Evolutionary conservation across 2,888 invertebrate species (phyloP).

Genomic region (Protula sp.): DNA sequence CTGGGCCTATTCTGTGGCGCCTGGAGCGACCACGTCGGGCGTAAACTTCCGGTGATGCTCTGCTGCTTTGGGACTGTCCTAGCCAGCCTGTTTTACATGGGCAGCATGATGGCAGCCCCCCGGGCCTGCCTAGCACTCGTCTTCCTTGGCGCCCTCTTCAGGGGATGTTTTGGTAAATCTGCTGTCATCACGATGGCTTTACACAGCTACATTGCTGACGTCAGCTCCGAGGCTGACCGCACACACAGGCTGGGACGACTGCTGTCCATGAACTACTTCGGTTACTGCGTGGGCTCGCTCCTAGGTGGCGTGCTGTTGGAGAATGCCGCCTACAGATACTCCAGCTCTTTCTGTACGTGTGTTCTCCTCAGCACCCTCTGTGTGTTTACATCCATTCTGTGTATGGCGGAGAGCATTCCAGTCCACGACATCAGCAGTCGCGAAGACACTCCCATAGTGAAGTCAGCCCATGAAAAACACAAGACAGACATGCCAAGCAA

Average conservation of each 20-base stretch:
- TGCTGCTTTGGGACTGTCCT: slow-evolving; percentile 46
- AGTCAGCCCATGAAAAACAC: no score
- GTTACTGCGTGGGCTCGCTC: slow-evolving; percentile 46
- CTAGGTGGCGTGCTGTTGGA: slow-evolving; percentile 35
- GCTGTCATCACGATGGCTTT: slow-evolving; percentile 53
- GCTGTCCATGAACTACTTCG: slow-evolving; percentile 51
- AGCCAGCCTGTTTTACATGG: slow-evolving; percentile 42
- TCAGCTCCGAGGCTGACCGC: slow-evolving; percentile 37
- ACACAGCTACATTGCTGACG: slow-evolving; percentile 50
- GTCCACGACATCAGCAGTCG: slow-evolving; percentile 1
- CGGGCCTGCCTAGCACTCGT: slow-evolving; percentile 31
- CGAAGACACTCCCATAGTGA: no score
- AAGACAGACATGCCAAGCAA: not conserved
- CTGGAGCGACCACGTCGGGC: slow-evolving; percentile 49
- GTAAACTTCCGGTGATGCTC: slow-evolving; percentile 47
- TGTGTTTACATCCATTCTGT: slow-evolving; percentile 33
- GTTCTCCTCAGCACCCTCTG: slow-evolving; percentile 36
- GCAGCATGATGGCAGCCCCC: slow-evolving; percentile 20
- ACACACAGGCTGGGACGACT: slow-evolving; percentile 44
- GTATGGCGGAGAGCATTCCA: slow-evolving; percentile 33
- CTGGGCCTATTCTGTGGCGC: slow-evolving; percentile 51
- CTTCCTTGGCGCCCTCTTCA: slow-evolving; percentile 38
- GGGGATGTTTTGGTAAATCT: slow-evolving; percentile 51
- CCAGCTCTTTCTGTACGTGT: slow-evolving; percentile 33
- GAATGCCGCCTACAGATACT: slow-evolving; percentile 27